These are phyloP conservation scores for Uromys caudimaculatus DNA, from an alignment of 2,797 vertebrate species.

Conservation along the genomic window DNA sequence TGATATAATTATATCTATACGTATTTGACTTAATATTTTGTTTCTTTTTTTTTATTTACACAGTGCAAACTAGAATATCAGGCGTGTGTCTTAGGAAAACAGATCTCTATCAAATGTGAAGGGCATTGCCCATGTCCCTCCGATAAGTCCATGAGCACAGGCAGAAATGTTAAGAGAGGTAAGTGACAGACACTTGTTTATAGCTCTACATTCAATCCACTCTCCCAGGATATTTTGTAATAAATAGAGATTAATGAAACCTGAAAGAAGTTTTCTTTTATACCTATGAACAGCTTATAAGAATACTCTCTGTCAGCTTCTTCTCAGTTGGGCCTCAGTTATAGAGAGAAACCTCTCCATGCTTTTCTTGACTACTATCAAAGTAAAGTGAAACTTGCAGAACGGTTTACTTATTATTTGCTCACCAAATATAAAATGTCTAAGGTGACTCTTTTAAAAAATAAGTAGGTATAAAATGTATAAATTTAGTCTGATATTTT, in stretches of 20 bases:
- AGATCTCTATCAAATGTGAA: constrained; percentile 94
- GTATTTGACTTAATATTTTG: constrained; percentile 61
- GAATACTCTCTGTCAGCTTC: not conserved
- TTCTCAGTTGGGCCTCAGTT: not conserved
- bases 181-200: constrained; percentile 73
- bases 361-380: not conserved
- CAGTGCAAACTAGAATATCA: constrained; percentile 99
- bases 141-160: constrained; percentile 85
- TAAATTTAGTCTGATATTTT: not conserved
- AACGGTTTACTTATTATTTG: not conserved
- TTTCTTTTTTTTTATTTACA: constrained; percentile 70
- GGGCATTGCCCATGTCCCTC: constrained; percentile 94
- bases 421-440: not conserved
- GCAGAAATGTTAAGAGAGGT: constrained; percentile 92
- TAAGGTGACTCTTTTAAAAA: not conserved
- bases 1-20: not conserved
- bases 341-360: not conserved
- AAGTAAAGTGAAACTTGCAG: not conserved
- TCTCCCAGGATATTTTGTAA: not conserved
- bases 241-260: not conserved
- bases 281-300: not conserved
- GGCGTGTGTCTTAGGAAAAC: constrained; percentile 95
- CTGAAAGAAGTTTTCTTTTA: not conserved
- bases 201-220: not conserved
- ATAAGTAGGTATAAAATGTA: not conserved